Base-by-base conservation (phyloP, 2,888 invertebrate species). In the Drosophila austrosaltans region DNA sequence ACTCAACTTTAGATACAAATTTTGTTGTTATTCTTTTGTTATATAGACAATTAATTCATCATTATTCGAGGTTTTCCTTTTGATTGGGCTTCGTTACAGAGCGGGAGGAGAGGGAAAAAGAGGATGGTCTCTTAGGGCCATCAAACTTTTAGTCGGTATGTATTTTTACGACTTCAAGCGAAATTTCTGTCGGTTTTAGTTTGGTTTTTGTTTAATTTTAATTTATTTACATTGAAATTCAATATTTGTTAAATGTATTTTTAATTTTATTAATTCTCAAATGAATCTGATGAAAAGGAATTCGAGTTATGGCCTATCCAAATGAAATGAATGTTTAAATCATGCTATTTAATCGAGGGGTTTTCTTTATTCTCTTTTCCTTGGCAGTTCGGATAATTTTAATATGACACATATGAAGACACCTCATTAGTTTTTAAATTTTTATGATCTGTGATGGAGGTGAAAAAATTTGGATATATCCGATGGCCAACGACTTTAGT, bases 41-140 rank as follows among this genome's bases (percentile, higher is more conserved):
- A 89, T 83, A 89, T 89, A 86, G 78, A 78, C 89, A 82, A 87
- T 90, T 90, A 89, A 90, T 89, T 88, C 89, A 87, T 89, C 88
- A 90, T 90, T 89, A 89, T 82, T 80, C 81, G 80, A 78, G 79
- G 64, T 76, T 79, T 78, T 79, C 74, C 58, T 39, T 56, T 53
- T 56, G 39, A 69, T 30, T 54, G 58, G 48, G 22, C 44, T 44
- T 57, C 56, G 60, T 36, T 61, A 62, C 66, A 59, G 61, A 44
- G 25, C 30, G 53, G 4, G n/a, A 3, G 4, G 16, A 53, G 53
- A 8, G n/a, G 7, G 8, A 56, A 20, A 40, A 53, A 57, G 65
- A 53, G 60, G 64, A 56, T 54, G 67, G 71, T 63, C 74, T 63
- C 63, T n/a, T 48, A 62, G 48, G 48, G 59, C 68, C 63, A 90